phyloP scores from a whole-genome alignment of 2,888 invertebrate genomes.

The Saturnia pavonia region DNA sequence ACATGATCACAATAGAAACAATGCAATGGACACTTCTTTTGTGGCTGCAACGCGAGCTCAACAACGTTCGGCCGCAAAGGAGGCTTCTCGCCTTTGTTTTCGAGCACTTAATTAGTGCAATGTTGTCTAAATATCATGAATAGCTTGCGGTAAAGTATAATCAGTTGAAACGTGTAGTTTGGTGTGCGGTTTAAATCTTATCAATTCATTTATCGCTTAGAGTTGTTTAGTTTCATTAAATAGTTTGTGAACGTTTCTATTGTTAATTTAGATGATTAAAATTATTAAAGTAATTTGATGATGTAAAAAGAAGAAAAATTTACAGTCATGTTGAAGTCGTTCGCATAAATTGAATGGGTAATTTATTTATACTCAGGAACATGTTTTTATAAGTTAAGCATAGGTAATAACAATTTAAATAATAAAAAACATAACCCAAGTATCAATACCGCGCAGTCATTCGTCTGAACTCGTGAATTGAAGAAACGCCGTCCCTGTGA shows the following conservation, averaged over 20 bases:
- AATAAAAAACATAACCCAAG: too few relatives aligned
- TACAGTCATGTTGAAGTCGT: too few relatives aligned
- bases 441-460: too few relatives aligned
- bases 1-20: slow-evolving; percentile 15
- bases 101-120: slow-evolving; percentile 33
- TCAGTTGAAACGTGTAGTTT: slow-evolving; percentile 30
- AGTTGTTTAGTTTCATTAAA: background rate
- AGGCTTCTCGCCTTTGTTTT: slow-evolving; percentile 32
- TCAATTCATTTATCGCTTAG: slow-evolving; percentile 3
- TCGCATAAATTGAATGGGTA: too few relatives aligned
- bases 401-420: too few relatives aligned
- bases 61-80: slow-evolving; percentile 19
- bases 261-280: background rate
- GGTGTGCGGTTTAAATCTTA: slow-evolving; percentile 6
- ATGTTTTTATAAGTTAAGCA: too few relatives aligned
- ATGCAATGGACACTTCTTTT: slow-evolving; percentile 20
- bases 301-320: too few relatives aligned
- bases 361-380: too few relatives aligned
- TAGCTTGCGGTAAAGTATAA: slow-evolving; percentile 26
- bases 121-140: slow-evolving; percentile 33
- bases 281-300: background rate
- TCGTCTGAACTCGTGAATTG: too few relatives aligned
- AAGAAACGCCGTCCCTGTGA: too few relatives aligned
- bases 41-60: slow-evolving; percentile 8
- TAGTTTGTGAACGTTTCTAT: background rate